phyloP scores from a whole-genome alignment of 92 coral and sea anemone species.

The Bergia sp. region DNA sequence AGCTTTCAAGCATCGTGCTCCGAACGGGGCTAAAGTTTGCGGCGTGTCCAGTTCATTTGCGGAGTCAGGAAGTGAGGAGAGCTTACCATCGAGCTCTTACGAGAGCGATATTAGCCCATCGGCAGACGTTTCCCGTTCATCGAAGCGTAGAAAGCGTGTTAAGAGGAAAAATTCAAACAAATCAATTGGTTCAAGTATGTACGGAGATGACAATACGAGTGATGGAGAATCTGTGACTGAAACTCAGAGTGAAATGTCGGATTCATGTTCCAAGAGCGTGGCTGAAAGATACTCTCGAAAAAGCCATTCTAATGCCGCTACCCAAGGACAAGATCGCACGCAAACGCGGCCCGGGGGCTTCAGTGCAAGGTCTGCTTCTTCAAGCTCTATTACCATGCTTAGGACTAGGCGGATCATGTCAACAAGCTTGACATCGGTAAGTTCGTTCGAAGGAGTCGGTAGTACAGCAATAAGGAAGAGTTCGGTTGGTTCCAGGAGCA shows the following conservation, averaged over 20 bases:
- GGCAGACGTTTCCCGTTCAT: slow-evolving; percentile 66
- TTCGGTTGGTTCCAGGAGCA: slow-evolving; percentile 71
- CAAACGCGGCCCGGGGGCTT: slow-evolving; percentile 25
- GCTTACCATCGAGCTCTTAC: slow-evolving; percentile 57
- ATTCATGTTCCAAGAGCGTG: slow-evolving; percentile 37
- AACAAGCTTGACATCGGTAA: slow-evolving; percentile 98
- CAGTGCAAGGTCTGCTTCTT: slow-evolving; percentile 30
- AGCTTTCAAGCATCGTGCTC: slow-evolving; percentile 43
- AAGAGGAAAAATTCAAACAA: slow-evolving; percentile 81
- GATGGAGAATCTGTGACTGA: slow-evolving; percentile 76
- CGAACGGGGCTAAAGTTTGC: slow-evolving; percentile 35
- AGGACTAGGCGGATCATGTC: slow-evolving; percentile 85
- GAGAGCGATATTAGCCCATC: slow-evolving; percentile 81
- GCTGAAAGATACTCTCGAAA: slow-evolving; percentile 21
- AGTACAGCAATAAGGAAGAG: slow-evolving; percentile 46
- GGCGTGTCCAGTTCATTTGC: slow-evolving; percentile 61
- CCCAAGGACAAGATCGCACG: background rate
- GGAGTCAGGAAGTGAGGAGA: slow-evolving; percentile 69
- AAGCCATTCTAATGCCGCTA: slow-evolving; percentile 11
- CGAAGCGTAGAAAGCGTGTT: slow-evolving; percentile 84
- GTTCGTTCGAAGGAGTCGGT: slow-evolving; percentile 81
- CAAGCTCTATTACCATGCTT: slow-evolving; percentile 44
- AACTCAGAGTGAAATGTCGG: slow-evolving; percentile 47
- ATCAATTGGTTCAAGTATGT: slow-evolving; percentile 85
- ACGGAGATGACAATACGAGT: slow-evolving; percentile 88